Percentiles rank a stretch among this genome's conserved stretches.
These are phyloP conservation scores for Pongo pygmaeus DNA, from an alignment of 2,113 vertebrate genomes.

Conservation along the genomic window DNA sequence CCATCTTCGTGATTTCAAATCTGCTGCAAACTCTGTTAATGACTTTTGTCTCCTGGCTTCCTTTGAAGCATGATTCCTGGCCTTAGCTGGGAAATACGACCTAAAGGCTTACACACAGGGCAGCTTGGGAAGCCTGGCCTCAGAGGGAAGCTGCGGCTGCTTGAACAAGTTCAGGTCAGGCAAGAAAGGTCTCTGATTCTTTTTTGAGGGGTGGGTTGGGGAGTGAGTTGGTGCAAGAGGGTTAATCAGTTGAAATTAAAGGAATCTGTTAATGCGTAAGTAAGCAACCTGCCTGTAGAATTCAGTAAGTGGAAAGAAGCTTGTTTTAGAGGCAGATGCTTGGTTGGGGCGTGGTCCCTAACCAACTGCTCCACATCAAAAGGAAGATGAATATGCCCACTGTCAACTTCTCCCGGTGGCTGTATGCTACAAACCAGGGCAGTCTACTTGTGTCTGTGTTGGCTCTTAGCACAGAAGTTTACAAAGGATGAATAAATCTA, in stretches of 20 bases:
- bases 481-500: rapidly evolving
- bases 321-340: background rate
- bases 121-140: background rate
- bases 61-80: constrained; percentile 54
- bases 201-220: background rate
- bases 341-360: rapidly evolving
- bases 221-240: rapidly evolving
- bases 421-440: background rate
- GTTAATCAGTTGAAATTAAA: background rate
- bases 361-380: rapidly evolving
- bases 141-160: background rate
- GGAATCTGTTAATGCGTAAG: background rate
- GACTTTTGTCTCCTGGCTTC: background rate
- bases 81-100: background rate
- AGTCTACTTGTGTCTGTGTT: rapidly evolving
- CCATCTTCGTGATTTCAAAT: constrained; percentile 76
- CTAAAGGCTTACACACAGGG: background rate
- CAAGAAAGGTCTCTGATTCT: background rate
- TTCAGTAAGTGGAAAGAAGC: rapidly evolving
- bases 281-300: background rate
- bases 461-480: background rate
- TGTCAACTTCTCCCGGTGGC: rapidly evolving
- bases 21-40: constrained; percentile 58
- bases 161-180: background rate
- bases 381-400: rapidly evolving